These are phyloP conservation scores for Platichthys stellatus DNA, from an alignment of 2,113 vertebrate genomes.

Conservation along the genomic window DNA sequence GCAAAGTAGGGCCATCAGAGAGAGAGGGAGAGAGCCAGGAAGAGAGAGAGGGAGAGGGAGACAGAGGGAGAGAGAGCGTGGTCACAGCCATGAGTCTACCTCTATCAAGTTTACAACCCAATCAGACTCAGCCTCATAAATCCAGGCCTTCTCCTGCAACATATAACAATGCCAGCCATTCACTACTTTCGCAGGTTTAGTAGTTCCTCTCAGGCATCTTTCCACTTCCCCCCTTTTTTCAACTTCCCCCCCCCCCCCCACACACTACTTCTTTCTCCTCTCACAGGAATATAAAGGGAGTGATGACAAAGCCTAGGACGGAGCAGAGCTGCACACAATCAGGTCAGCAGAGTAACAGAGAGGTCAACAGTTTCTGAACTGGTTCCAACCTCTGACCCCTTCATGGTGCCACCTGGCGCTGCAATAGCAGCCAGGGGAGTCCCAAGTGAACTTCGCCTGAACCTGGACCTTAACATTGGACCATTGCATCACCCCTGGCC, in stretches of 20 bases:
- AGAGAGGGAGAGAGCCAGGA: slow-evolving; percentile 61
- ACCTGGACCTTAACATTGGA: slow-evolving; percentile 89
- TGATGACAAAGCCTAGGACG: slow-evolving; percentile 66
- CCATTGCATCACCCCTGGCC: slow-evolving; percentile 62
- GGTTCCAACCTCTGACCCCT: slow-evolving; percentile 85
- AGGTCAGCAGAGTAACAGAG: slow-evolving; percentile 75
- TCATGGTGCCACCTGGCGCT: slow-evolving; percentile 82
- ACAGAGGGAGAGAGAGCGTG: slow-evolving; percentile 61
- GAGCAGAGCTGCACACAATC: slow-evolving; percentile 69
- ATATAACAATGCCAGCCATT: slow-evolving; percentile 89
- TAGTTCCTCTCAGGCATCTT: slow-evolving; percentile 76
- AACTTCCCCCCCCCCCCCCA: slow-evolving; percentile 7
- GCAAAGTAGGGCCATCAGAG: slow-evolving; percentile 62
- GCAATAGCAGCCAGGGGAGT: slow-evolving; percentile 62
- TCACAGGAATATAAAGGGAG: slow-evolving; percentile 83
- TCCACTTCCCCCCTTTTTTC: slow-evolving; percentile 76
- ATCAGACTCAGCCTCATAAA: slow-evolving; percentile 89
- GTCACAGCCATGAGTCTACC: slow-evolving; percentile 75
- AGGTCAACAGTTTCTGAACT: slow-evolving; percentile 89
- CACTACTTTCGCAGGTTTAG: slow-evolving; percentile 77
- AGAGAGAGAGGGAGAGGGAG: slow-evolving; percentile 63
- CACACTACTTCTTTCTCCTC: slow-evolving; percentile 61
- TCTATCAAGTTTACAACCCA: slow-evolving; percentile 89
- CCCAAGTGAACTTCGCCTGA: slow-evolving; percentile 91
- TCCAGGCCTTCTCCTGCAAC: slow-evolving; percentile 88